phyloP scores from a whole-genome alignment of 1,140 invertebrate species.

The Halyomorpha halys region DNA sequence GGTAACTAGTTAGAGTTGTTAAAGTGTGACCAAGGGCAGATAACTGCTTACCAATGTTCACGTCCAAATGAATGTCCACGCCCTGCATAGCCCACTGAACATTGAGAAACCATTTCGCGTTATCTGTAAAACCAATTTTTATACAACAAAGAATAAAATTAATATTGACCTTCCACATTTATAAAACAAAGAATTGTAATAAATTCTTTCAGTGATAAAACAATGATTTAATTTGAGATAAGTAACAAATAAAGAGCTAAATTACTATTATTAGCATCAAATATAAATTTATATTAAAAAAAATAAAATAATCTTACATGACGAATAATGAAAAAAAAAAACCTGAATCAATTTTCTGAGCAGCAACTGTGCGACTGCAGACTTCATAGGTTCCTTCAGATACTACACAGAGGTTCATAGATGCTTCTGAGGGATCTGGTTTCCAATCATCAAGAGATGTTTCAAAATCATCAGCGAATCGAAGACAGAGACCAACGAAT shows the following conservation, averaged over 20 bases:
- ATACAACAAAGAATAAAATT: neutral
- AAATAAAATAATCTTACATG: too few relatives aligned
- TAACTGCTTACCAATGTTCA: conserved; percentile 90
- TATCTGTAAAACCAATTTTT: conserved; percentile 45
- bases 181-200: too few relatives aligned
- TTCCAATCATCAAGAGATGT: conserved; percentile 95
- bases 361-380: conserved; percentile 79
- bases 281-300: too few relatives aligned
- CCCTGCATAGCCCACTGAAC: conserved; percentile 99
- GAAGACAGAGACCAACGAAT: conserved; percentile 76
- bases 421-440: conserved; percentile 65
- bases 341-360: conserved; percentile 55
- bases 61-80: conserved; percentile 91
- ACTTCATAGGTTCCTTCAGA: conserved; percentile 98
- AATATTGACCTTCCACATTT: too few relatives aligned
- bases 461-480: conserved; percentile 95
- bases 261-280: too few relatives aligned
- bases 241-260: neutral
- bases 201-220: too few relatives aligned
- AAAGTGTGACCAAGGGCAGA: conserved; percentile 88
- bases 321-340: conserved; percentile 20
- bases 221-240: too few relatives aligned
- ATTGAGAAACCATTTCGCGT: conserved; percentile 96
- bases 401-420: conserved; percentile 91
- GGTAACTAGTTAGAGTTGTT: conserved; percentile 76